Evolutionary conservation across 2,797 vertebrate genomes (phyloP).

Genomic region (Tauraco hartlaubi): DNA sequence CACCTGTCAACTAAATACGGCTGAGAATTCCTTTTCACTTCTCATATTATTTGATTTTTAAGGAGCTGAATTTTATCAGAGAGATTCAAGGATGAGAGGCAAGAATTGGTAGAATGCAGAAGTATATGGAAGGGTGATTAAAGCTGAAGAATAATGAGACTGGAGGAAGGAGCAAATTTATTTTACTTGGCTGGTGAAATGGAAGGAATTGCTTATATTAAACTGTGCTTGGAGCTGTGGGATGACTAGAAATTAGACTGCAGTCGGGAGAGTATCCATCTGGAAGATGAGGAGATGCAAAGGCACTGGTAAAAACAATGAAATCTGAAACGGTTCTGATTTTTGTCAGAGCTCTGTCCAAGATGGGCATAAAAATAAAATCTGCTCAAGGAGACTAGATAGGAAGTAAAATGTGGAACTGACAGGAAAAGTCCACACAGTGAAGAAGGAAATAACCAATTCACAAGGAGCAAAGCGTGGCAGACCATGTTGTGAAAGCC

Average conservation of each 20-base stretch:
- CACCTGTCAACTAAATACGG: background rate
- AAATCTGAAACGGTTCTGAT: background rate
- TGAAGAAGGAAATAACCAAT: background rate
- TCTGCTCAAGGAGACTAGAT: background rate
- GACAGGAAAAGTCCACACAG: background rate
- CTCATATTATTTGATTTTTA: background rate
- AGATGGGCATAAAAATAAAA: background rate
- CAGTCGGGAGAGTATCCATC: background rate
- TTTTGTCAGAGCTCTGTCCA: background rate
- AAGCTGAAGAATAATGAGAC: background rate
- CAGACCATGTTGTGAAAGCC: background rate
- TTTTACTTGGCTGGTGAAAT: constrained; percentile 10
- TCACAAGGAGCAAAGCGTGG: background rate
- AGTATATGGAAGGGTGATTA: background rate
- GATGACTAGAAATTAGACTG: background rate
- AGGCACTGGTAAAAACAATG: background rate
- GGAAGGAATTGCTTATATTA: background rate
- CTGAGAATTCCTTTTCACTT: background rate
- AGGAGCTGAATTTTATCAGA: background rate
- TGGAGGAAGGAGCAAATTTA: background rate
- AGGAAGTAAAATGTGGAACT: background rate
- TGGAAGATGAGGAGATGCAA: background rate
- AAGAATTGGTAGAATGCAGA: background rate
- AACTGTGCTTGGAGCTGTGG: background rate
- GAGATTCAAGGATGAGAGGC: background rate